These are phyloP conservation scores for Nemurella pictetii DNA, from an alignment of 2,888 invertebrate genomes.

Conservation along the genomic window DNA sequence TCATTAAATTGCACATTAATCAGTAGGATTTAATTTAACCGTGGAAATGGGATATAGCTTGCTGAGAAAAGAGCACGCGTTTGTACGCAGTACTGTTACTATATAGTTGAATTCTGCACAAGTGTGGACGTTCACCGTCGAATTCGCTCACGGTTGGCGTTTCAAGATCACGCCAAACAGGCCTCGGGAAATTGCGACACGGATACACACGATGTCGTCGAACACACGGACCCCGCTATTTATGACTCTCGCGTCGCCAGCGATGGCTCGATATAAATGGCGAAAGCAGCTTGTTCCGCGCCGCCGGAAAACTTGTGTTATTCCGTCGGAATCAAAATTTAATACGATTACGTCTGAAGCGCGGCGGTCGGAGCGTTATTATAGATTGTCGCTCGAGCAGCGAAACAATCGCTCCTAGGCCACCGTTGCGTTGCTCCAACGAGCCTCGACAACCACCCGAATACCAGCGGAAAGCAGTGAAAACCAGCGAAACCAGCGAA, in stretches of 20 bases:
- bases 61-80: neutral
- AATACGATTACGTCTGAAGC: conserved; percentile 6
- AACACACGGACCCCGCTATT: neutral
- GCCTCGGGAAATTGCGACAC: neutral
- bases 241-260: neutral
- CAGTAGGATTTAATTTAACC: neutral
- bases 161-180: no score
- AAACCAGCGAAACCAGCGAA: neutral
- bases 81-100: no score
- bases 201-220: neutral
- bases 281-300: neutral
- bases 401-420: neutral
- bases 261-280: neutral
- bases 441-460: neutral
- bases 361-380: neutral
- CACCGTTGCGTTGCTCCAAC: neutral
- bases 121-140: no score
- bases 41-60: neutral
- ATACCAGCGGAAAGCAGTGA: no score
- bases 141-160: no score
- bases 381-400: neutral
- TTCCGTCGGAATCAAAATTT: conserved; percentile 4
- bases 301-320: conserved; percentile 11
- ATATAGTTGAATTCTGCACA: no score
- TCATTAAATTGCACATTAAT: neutral